Evolutionary conservation across 37 sponge, comb jelly and placozoan species (phyloP), one percentile per base, ranked within the genome.

Genomic region (Lycopodina hypogea): DNA sequence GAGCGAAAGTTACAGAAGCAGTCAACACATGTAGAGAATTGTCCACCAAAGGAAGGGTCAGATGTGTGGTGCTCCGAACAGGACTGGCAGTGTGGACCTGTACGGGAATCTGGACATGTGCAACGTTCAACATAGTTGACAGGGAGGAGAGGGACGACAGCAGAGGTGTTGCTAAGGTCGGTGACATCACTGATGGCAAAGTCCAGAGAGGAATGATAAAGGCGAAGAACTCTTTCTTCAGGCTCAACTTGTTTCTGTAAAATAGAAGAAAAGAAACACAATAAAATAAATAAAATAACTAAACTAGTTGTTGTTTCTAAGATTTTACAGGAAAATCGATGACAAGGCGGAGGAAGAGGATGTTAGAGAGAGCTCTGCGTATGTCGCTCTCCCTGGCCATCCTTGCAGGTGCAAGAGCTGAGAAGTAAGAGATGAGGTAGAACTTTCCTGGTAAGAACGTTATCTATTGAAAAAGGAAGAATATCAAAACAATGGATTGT

Each of bases 1-100:
- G 95, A 77, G 63, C 80, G 75, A n/a, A 83, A 79, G 56, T 56
- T 78, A 86, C 95, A 94, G 80, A 70, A 88, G 72, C 95, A 94
- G 0, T 35, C 41, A 0, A 86, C 87, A 60, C 95, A 94, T 45
- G 18, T 52, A 51, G 85, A 78, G 81, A 94, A 94, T 68, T 86
- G 77, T 29, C 90, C 94, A 6, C 90, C 85, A 41, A 39, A 37
- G 15, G 79, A 48, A 24, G 89, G 89, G 56, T 86, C 90, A 0
- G 72, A 32, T 35, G 90, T 87, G 85, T 84, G 81, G 1, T 88
- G 82, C 1, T 39, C 40, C 0, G 94, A 38, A 55, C 94, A 94
- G 32, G 11, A 12, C 37, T 83, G 77, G 64, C 94, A 94, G 68
- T n/a, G 32, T 0, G 35, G 36, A 23, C 94, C 94, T 29, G 3